Evolutionary conservation across 2,113 vertebrate genomes (phyloP), one percentile per base, ranked within the genome.

Genomic region (Phocoena phocoena): DNA sequence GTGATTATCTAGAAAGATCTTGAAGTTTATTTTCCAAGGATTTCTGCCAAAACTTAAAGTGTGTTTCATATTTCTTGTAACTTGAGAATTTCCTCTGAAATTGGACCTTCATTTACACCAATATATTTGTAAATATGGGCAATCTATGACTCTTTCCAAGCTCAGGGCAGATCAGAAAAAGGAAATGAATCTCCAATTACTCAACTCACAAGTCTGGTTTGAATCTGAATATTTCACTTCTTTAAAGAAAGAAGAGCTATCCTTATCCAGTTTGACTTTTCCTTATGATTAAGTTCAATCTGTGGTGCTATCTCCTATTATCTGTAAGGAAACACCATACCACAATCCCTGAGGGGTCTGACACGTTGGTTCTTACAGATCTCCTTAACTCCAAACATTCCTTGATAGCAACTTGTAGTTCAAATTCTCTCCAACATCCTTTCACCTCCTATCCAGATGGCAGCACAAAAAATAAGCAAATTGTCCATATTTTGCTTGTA

Each of bases 181-280:
- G 47, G 79, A 95, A 97, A 36, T 3, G 20, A 92, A 38, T 76
- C 44, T 33, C 1, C 36, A 55, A 28, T 84, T 62, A 87, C 6
- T 76, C 82, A 82, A 58, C 11, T 55, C 36, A 26, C 33, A 74
- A 88, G n/a, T 38, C 5, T 15, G 14, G 1, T 83, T 70, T 82
- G 31, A 92, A 36, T 74, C 33, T 50, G 58, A 96, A 31, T 65
- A 70, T 53, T 91, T 96, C 17, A 44, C 74, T 94, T 96, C 76
- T 77, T 86, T 86, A 10, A 71, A 81, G 7, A 80, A 88, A 82
- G 55, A 9, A 63, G 15, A 60, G 4, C 2, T 80, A 0, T 53
- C 23, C 10, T 70, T 70, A 41, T 44, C 20, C 44, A 55, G 18
- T 50, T 67, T 68, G 0, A 12, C 20, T 71, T 68, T 80, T 36